Conservation (phyloP, 92 coral and sea anemone genomes). For the Zoanthus sociatus region DNA sequence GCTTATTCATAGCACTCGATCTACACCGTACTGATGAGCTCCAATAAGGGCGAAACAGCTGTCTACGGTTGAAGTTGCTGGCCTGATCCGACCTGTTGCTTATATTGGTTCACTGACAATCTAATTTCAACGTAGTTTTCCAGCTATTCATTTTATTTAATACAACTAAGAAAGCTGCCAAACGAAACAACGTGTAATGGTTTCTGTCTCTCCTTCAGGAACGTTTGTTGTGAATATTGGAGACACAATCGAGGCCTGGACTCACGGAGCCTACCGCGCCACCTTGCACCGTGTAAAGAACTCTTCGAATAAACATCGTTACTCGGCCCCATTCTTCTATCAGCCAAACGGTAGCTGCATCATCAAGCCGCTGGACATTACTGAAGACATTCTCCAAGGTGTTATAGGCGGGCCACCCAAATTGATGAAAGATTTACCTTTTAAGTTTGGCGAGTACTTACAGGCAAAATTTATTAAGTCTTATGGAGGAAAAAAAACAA, state of each 20-base stretch:
- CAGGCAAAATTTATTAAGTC: constrained; percentile 69
- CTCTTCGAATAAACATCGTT: constrained; percentile 57
- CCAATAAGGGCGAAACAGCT: too few species aligned
- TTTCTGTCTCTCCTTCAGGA: constrained; percentile 38
- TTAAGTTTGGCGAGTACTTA: constrained; percentile 77
- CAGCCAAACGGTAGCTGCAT: constrained; percentile 65
- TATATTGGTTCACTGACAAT: too few species aligned
- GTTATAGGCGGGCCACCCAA: constrained; percentile 26
- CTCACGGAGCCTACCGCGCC: constrained; percentile 70
- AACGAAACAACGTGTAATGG: too few species aligned
- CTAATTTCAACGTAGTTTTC: too few species aligned
- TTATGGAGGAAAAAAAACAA: constrained; percentile 45
- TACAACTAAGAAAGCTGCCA: too few species aligned
- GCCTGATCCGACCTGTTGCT: too few species aligned
- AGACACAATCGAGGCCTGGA: constrained; percentile 86
- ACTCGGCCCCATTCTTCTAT: constrained; percentile 81
- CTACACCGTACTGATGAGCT: too few species aligned
- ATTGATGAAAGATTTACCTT: constrained; percentile 56
- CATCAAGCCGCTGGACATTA: constrained; percentile 68
- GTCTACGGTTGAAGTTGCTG: too few species aligned
- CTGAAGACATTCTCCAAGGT: constrained; percentile 5
- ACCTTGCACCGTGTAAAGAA: constrained; percentile 79
- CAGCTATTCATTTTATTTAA: too few species aligned
- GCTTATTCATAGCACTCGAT: too few species aligned
- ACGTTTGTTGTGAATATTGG: constrained; percentile 78